A percentile compares a stretch with the other conserved stretches of the same genome.
phyloP scores from a whole-genome alignment of 2,888 invertebrate genomes.

The Rhimphoctona megacephalus region DNA sequence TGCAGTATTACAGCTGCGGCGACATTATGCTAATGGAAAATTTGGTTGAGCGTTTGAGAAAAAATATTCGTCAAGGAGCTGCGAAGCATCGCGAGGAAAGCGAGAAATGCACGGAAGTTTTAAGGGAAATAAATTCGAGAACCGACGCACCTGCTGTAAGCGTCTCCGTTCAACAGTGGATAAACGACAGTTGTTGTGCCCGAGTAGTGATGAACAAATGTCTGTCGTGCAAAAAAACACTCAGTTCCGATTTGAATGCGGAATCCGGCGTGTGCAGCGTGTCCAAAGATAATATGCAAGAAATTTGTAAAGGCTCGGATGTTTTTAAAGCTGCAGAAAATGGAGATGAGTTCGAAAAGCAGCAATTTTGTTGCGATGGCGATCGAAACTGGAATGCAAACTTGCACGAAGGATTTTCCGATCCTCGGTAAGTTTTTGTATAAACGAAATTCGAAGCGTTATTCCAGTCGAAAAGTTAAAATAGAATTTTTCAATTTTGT shows the following conservation, averaged over 20 bases:
- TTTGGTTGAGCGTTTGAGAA: constrained; percentile 85
- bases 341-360: constrained; percentile 65
- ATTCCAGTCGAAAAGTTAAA: not conserved
- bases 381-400: constrained; percentile 34
- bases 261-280: constrained; percentile 73
- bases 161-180: constrained; percentile 78
- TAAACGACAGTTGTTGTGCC: constrained; percentile 81
- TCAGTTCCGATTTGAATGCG: constrained; percentile 21
- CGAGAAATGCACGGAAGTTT: constrained; percentile 73
- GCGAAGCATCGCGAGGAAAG: constrained; percentile 70
- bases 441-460: not conserved
- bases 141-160: constrained; percentile 71
- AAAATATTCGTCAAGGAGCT: constrained; percentile 73
- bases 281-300: constrained; percentile 66
- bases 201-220: constrained; percentile 81
- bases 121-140: constrained; percentile 70
- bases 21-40: constrained; percentile 85
- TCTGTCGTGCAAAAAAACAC: constrained; percentile 74
- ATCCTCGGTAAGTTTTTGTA: constrained; percentile 24
- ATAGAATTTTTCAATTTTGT: not conserved
- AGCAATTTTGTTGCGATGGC: constrained; percentile 75
- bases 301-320: constrained; percentile 78
- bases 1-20: constrained; percentile 90
- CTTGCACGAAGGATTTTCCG: constrained; percentile 22
- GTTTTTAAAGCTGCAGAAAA: constrained; percentile 73